A percentile compares a stretch with the other conserved stretches of the same genome.
Evolutionary conservation across 1,140 invertebrate species (phyloP).

Genomic region (Aphelenchoides avenae): DNA sequence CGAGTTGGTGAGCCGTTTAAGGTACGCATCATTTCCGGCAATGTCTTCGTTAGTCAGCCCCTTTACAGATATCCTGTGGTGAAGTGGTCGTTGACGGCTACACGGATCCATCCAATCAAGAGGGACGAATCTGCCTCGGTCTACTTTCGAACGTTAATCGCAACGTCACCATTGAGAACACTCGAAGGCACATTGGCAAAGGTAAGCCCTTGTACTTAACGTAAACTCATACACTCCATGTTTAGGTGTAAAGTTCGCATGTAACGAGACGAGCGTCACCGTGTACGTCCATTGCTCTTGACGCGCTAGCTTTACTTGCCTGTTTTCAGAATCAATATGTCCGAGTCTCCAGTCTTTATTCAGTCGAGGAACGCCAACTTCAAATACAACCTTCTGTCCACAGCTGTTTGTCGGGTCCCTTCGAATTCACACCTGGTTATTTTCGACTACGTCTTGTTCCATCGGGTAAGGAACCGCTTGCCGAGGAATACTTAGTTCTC

Average conservation of each 20-base stretch:
- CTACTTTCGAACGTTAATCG: constrained; percentile 67
- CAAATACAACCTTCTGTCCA: constrained; percentile 40
- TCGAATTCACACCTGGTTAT: constrained; percentile 60
- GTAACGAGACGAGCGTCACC: constrained; percentile 29
- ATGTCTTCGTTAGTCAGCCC: background rate
- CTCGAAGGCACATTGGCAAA: constrained; percentile 66
- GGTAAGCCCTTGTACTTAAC: constrained; percentile 61
- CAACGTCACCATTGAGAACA: constrained; percentile 67
- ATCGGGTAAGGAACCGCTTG: constrained; percentile 29
- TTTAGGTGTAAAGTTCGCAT: constrained; percentile 33
- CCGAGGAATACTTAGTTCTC: too few species aligned
- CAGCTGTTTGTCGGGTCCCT: constrained; percentile 43
- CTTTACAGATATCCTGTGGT: constrained; percentile 59
- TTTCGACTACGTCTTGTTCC: constrained; percentile 99
- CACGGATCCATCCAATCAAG: constrained; percentile 63
- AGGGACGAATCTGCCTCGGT: constrained; percentile 65
- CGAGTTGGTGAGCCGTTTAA: constrained; percentile 66
- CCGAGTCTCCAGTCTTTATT: constrained; percentile 44
- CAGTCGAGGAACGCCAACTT: constrained; percentile 47
- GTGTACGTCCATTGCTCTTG: constrained; percentile 15
- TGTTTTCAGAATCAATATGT: constrained; percentile 20
- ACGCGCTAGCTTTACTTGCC: background rate
- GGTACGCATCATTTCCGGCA: constrained; percentile 29
- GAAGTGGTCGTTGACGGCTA: constrained; percentile 63
- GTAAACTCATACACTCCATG: constrained; percentile 1